Evolutionary conservation across 2,797 vertebrate genomes (phyloP).

Genomic region (Hydrophis major): DNA sequence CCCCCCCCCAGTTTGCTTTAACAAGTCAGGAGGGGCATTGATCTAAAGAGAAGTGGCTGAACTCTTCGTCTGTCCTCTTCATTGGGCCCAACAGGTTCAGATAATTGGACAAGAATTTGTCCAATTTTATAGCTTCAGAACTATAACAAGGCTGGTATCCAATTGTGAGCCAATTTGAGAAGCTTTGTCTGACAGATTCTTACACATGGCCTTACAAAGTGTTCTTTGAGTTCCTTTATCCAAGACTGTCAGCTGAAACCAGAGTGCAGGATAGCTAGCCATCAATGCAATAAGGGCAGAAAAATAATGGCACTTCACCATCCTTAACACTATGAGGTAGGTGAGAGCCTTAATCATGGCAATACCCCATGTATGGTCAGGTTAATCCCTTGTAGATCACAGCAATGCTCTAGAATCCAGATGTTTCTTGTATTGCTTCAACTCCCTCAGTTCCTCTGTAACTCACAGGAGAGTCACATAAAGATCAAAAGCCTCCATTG

Average conservation of each 20-base stretch:
- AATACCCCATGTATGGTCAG: neutral
- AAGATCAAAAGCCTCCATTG: neutral
- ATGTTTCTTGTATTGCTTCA: neutral
- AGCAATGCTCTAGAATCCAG: neutral
- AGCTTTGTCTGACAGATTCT: neutral
- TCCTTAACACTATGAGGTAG: neutral
- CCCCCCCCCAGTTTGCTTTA: neutral
- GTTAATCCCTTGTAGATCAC: neutral
- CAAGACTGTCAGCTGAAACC: neutral
- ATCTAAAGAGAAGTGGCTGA: neutral
- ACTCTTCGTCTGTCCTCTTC: neutral
- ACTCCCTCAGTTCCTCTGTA: neutral
- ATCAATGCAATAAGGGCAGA: neutral
- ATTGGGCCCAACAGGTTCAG: neutral
- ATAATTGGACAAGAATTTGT: neutral
- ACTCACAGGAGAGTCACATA: neutral
- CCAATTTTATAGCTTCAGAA: neutral
- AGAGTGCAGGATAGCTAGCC: neutral
- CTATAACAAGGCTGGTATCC: neutral
- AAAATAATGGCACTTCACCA: neutral
- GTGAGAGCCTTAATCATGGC: neutral
- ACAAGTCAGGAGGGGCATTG: neutral
- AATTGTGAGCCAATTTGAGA: neutral
- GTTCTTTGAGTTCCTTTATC: neutral
- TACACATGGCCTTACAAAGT: neutral